phyloP scores from a whole-genome alignment of 2,797 vertebrate species.

The Danionella dracula region DNA sequence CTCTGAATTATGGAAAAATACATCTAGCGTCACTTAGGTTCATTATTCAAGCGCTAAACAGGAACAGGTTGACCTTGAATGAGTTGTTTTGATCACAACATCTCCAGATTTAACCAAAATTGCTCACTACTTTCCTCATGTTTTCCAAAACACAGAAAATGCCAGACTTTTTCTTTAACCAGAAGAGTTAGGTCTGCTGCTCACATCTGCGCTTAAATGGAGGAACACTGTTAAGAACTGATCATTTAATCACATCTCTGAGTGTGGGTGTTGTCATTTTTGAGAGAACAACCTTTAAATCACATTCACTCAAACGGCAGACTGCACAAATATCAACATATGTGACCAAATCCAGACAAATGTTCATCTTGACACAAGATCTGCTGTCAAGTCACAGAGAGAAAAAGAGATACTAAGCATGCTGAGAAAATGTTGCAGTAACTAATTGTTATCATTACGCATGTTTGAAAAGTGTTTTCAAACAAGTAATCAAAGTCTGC shows the following conservation, averaged over 20 bases:
- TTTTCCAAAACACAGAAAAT: not conserved
- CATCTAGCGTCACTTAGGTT: not conserved
- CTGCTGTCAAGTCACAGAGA: conserved; percentile 12
- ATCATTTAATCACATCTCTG: not conserved
- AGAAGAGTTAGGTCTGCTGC: not conserved
- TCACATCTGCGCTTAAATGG: not conserved
- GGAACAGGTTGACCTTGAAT: not conserved
- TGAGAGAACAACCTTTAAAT: not conserved
- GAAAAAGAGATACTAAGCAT: not conserved
- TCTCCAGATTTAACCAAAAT: not conserved
- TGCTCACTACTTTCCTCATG: not conserved
- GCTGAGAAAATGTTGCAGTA: conserved; percentile 51
- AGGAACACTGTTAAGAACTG: not conserved
- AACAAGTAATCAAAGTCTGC: conserved; percentile 77
- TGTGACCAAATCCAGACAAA: conserved; percentile 27
- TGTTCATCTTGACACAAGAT: conserved; percentile 17
- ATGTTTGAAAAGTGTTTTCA: conserved; percentile 74
- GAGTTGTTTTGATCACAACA: not conserved
- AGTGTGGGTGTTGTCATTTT: not conserved
- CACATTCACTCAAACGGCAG: conserved; percentile 13
- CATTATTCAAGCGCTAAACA: not conserved
- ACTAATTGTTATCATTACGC: conserved; percentile 76
- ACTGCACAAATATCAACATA: conserved; percentile 1
- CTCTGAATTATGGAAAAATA: not conserved
- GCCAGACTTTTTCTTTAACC: not conserved